phyloP scores from a whole-genome alignment of 1,140 invertebrate species.

The Penaeus vannamei region DNA sequence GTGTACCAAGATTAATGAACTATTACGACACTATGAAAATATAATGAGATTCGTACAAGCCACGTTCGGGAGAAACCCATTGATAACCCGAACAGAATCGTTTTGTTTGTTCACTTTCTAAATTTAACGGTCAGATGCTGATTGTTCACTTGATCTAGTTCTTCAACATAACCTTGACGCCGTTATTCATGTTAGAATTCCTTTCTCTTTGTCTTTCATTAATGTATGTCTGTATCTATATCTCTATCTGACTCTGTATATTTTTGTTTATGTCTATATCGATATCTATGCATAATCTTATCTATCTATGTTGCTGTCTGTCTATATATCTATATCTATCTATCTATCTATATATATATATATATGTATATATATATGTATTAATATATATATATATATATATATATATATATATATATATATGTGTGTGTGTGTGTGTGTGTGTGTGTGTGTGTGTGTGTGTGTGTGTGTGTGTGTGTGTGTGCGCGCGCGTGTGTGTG shows the following conservation, averaged over 20 bases:
- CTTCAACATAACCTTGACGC: too few relatives aligned
- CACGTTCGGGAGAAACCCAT: too few relatives aligned
- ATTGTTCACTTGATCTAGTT: too few relatives aligned
- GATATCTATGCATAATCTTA: not conserved
- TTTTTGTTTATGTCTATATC: constrained; percentile 33
- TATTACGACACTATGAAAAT: too few relatives aligned
- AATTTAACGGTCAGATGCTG: too few relatives aligned
- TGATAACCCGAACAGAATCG: too few relatives aligned
- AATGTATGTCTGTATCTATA: constrained; percentile 21
- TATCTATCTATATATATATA: constrained; percentile 44
- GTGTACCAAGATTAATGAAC: too few relatives aligned
- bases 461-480: not conserved
- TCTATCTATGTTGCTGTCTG: not conserved
- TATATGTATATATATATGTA: constrained; percentile 1
- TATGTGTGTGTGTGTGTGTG: not conserved
- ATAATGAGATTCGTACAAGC: too few relatives aligned
- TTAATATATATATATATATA: not conserved
- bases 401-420: not conserved
- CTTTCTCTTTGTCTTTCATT: not conserved
- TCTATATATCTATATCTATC: constrained; percentile 24
- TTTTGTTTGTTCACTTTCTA: too few relatives aligned
- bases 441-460: not conserved
- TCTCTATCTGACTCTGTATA: constrained; percentile 22
- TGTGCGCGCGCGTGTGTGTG: not conserved
- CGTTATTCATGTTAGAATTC: not conserved